phyloP scores from a whole-genome alignment of 2,888 invertebrate species.

The Cremastobaeus sp. region DNA sequence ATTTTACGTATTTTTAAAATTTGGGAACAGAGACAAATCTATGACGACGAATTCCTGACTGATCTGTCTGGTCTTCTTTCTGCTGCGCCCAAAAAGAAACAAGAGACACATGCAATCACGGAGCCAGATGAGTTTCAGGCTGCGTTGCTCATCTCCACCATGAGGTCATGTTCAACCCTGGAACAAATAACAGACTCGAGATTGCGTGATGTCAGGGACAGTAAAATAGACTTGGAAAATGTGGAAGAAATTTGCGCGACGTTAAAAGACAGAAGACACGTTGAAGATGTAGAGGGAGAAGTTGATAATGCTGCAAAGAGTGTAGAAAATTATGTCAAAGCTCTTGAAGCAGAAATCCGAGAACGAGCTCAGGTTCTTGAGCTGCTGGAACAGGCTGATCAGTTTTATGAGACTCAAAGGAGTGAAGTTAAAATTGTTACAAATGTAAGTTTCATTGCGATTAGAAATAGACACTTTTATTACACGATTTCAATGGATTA shows the following conservation, averaged over 20 bases:
- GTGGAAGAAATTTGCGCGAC: slow-evolving; percentile 87
- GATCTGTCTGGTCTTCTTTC: slow-evolving; percentile 91
- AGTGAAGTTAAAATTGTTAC: slow-evolving; percentile 97
- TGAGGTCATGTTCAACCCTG: slow-evolving; percentile 74
- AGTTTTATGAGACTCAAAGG: slow-evolving; percentile 92
- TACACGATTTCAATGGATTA: background rate
- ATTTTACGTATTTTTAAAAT: slow-evolving; percentile 95
- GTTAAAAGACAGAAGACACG: slow-evolving; percentile 92
- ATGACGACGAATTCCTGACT: slow-evolving; percentile 92
- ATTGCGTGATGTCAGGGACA: slow-evolving; percentile 81
- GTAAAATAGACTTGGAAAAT: slow-evolving; percentile 85
- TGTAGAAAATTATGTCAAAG: slow-evolving; percentile 89
- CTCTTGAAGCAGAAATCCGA: slow-evolving; percentile 89
- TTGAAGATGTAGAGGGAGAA: slow-evolving; percentile 92
- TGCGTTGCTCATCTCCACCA: slow-evolving; percentile 75
- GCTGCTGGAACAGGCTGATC: slow-evolving; percentile 88
- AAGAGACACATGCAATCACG: slow-evolving; percentile 80
- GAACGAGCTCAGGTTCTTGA: slow-evolving; percentile 88
- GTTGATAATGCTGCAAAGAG: slow-evolving; percentile 89
- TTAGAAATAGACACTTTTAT: background rate
- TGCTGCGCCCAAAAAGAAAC: slow-evolving; percentile 85
- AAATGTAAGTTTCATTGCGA: slow-evolving; percentile 84
- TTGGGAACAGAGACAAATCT: slow-evolving; percentile 96
- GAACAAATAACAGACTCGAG: slow-evolving; percentile 76
- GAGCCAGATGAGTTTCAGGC: slow-evolving; percentile 86